Base-by-base conservation (phyloP, 2,113 vertebrate genomes). In the Hydropotes inermis region DNA sequence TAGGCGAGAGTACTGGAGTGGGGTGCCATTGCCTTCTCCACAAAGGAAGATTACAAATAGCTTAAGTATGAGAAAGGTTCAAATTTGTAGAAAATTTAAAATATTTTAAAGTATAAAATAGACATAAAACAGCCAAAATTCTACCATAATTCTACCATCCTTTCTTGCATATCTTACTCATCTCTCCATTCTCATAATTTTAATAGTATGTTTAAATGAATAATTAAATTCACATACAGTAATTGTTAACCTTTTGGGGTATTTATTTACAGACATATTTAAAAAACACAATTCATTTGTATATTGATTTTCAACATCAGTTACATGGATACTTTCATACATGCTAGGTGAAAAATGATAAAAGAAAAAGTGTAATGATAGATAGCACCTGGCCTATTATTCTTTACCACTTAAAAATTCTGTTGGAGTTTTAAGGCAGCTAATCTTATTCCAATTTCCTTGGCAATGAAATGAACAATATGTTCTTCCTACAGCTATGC, bases 381-480 rank as follows among this genome's bases (percentile, higher is more conserved):
- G 76, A 36, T 13, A 95, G 60, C 55, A 81, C 54, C 39, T 97
- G 91, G 17, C 94, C 89, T 95, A 25, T 74, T 91, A 79, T 95
- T 84, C 36, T 94, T 94, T 85, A 94, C 19, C 43, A 94, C 36
- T 91, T 89, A 43, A 82, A 91, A 90, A 64, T n/a, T 81, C 30
- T 52, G 4, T 54, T 74, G 88, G 83, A 93, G 25, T 97, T 94
- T 97, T 90, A 88, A 91, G 82, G 36, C 54, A 91, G 88, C 64
- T 89, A 61, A 96, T 98, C 74, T 97, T 95, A 95, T 92, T 82
- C 95, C 76, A 94, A 50, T 95, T 97, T 96, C 93, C 33, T 89
- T 97, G 81, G 90, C 85, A 95, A 88, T 91, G 81, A 98, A 88
- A 88, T 82, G 74, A 98, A 88, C 76, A 96, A 91, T 88, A 84